Evolutionary conservation across 2,888 invertebrate species (phyloP).

Genomic region (Athetis lepigone): DNA sequence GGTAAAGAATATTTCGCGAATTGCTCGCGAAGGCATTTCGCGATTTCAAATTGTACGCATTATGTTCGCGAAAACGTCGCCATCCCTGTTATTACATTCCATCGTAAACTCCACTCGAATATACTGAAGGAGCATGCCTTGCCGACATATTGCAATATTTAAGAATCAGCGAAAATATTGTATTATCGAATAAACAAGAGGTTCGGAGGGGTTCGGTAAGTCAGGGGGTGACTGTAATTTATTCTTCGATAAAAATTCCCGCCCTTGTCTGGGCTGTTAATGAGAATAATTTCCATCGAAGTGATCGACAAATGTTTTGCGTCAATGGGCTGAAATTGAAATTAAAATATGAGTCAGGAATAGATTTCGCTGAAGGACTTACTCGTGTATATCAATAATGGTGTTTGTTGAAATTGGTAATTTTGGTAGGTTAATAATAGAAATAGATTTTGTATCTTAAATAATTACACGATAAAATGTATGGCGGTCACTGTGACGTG

Average conservation of each 20-base stretch:
- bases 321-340: constrained; percentile 47
- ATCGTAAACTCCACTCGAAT: constrained; percentile 67
- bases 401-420: constrained; percentile 29
- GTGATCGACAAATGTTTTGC: constrained; percentile 57
- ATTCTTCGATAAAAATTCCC: constrained; percentile 64
- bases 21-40: constrained; percentile 74
- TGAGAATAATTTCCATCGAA: constrained; percentile 67
- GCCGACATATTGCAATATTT: constrained; percentile 76
- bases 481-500: too few relatives aligned
- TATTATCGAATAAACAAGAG: constrained; percentile 72
- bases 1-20: constrained; percentile 76
- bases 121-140: constrained; percentile 68
- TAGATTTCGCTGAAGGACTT: constrained; percentile 25
- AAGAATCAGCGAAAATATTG: constrained; percentile 71
- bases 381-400: constrained; percentile 8
- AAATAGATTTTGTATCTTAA: too few relatives aligned
- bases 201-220: constrained; percentile 40
- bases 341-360: constrained; percentile 50
- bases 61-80: constrained; percentile 77
- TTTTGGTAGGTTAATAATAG: constrained; percentile 8
- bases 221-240: constrained; percentile 50
- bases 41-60: constrained; percentile 84
- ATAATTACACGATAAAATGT: too few relatives aligned
- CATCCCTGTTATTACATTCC: constrained; percentile 83
- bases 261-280: constrained; percentile 66